These are phyloP conservation scores for Agelaius phoeniceus DNA, from an alignment of 2,113 vertebrate species.

Conservation along the genomic window DNA sequence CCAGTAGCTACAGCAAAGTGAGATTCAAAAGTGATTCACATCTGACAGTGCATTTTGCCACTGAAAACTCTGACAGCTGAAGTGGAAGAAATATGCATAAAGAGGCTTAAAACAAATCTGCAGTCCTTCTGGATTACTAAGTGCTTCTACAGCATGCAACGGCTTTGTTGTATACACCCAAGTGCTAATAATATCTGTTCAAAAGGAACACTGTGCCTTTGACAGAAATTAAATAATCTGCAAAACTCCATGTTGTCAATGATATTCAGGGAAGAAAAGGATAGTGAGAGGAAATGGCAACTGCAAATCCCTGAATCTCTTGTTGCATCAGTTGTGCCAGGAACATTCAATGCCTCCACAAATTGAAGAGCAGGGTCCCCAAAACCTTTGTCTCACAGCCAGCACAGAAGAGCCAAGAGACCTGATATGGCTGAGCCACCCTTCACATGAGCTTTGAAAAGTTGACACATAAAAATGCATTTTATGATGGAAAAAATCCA, in stretches of 20 bases:
- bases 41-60: not conserved
- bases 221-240: not conserved
- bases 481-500: not conserved
- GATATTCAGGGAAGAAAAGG: not conserved
- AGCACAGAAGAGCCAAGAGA: not conserved
- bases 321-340: not conserved
- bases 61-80: not conserved
- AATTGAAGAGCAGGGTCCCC: not conserved
- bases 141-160: not conserved
- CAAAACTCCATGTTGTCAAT: not conserved
- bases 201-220: not conserved
- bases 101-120: not conserved
- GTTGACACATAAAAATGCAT: not conserved
- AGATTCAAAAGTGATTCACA: not conserved
- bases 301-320: not conserved
- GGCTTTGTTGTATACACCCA: not conserved
- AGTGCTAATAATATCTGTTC: not conserved
- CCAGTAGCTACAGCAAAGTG: not conserved
- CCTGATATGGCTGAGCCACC: fast-evolving
- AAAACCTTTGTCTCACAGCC: not conserved
- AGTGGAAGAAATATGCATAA: not conserved
- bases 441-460: not conserved
- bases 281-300: not conserved
- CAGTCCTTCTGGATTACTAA: not conserved
- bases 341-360: not conserved